Percentiles rank a stretch among this genome's conserved stretches.
phyloP scores from a whole-genome alignment of 2,888 invertebrate species.

The Drosophila subquinaria region DNA sequence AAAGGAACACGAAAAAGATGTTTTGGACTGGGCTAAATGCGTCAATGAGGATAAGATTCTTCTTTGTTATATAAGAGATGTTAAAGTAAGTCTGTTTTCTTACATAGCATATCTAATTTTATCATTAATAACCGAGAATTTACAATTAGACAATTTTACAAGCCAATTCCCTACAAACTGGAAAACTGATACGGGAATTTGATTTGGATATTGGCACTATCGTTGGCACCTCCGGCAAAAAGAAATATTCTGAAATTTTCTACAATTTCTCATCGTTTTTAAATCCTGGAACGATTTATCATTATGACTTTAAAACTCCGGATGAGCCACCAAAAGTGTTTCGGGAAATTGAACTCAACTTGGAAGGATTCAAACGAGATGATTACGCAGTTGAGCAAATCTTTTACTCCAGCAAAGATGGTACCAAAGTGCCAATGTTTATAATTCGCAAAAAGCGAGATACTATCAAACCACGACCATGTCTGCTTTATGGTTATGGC shows the following conservation, averaged over 20 bases:
- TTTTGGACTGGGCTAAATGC: conserved; percentile 94
- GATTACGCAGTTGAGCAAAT: conserved; percentile 94
- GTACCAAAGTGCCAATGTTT: conserved; percentile 98
- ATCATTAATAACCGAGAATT: background rate
- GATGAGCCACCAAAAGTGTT: conserved; percentile 89
- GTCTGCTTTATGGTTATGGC: conserved; percentile 97
- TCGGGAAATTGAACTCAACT: conserved; percentile 91
- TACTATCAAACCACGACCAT: conserved; percentile 88
- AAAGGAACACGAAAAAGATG: conserved; percentile 92
- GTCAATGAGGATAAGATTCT: conserved; percentile 95
- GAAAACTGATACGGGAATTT: conserved; percentile 90
- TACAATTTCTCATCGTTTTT: conserved; percentile 97
- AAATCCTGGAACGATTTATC: conserved; percentile 93
- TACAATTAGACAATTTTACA: conserved; percentile 92
- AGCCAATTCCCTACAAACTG: conserved; percentile 91
- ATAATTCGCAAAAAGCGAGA: conserved; percentile 90
- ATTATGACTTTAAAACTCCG: conserved; percentile 91
- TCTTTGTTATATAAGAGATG: conserved; percentile 96
- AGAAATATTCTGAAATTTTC: conserved; percentile 95
- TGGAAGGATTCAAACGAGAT: conserved; percentile 92
- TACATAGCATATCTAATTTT: background rate
- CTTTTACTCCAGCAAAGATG: conserved; percentile 97
- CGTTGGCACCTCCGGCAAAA: conserved; percentile 93
- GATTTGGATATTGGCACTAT: conserved; percentile 95
- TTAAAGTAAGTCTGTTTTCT: conserved; percentile 89